phyloP scores from a whole-genome alignment of 2,888 invertebrate genomes.

The Rhamnusium bicolor region DNA sequence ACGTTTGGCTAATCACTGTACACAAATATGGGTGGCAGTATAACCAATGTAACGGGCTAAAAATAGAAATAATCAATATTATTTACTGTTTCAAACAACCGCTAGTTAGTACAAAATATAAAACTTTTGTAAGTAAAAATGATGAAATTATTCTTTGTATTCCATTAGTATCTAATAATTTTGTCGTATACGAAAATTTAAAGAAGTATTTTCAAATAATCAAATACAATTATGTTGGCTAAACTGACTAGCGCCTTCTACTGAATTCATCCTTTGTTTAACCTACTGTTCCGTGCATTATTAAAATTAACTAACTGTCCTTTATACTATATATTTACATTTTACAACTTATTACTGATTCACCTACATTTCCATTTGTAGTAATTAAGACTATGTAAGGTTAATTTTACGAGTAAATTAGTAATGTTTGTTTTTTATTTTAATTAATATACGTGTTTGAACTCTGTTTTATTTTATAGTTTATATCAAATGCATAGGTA shows the following conservation, averaged over 20 bases:
- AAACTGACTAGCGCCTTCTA: slow-evolving; percentile 10
- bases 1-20: slow-evolving; percentile 12
- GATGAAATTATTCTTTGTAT: not conserved
- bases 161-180: not conserved
- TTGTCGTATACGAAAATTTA: not conserved
- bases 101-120: not conserved
- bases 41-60: slow-evolving; percentile 17
- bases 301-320: too few species aligned
- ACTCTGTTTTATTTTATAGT: too few species aligned
- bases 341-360: too few species aligned
- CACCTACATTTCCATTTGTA: too few species aligned
- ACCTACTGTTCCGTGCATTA: too few species aligned
- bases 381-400: too few species aligned
- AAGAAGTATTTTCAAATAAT: not conserved
- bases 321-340: too few species aligned
- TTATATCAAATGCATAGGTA: too few species aligned
- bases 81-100: not conserved
- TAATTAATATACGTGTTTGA: too few species aligned
- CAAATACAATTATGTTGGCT: not conserved
- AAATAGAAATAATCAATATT: slow-evolving; percentile 24
- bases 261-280: not conserved
- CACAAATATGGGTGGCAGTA: slow-evolving; percentile 23
- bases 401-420: too few species aligned
- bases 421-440: too few species aligned
- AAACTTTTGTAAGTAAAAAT: not conserved